Base-by-base conservation (phyloP, 2,888 invertebrate species). In the Harpalus rufipes region DNA sequence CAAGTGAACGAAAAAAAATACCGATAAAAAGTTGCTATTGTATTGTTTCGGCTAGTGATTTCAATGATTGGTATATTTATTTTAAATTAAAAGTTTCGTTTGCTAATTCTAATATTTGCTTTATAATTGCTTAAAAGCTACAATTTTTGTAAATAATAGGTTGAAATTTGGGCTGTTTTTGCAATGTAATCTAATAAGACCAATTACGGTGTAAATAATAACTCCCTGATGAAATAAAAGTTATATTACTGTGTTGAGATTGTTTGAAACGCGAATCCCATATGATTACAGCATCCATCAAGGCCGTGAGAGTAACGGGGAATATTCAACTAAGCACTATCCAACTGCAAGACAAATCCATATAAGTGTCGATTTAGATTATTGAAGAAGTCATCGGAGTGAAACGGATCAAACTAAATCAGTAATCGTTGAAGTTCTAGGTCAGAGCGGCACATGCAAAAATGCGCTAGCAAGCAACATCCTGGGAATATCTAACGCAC, bases 401-500 rank as follows among this genome's bases (percentile, higher is more conserved):
- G 76, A 83, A 76, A 59, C 76, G 61, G 72, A 83, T 84, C 76
- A 41, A 84, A 65, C 78, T 21, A 84, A 84, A 84, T 84, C 78
- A 59, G 61, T 83, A 83, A 83, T 83, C 82, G 41, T 16, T 44
- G 63, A 84, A 84, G 84, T 84, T 84, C 76, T 84, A 84, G 84
- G 84, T 84, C 84, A 84, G 32, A 76, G 32, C 14, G 16, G 51
- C 56, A 78, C 83, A 83, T 83, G 83, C 83, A 83, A 76, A 83
- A 83, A 83, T 83, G 79, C 81, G 81, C 41, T 72, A 83, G 79
- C 81, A 56, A 83, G 79, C 81, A 56, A 83, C 83, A 79, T 82
- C 61, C 68, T 82, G 86, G 41, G 81, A 79, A 86, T 78, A 84
- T 83, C 79, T 85, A 85, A 85, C 80, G 63, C 80, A 80, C 86